Evolutionary conservation across 2,113 vertebrate genomes (phyloP).

Genomic region (Elachura formosa): DNA sequence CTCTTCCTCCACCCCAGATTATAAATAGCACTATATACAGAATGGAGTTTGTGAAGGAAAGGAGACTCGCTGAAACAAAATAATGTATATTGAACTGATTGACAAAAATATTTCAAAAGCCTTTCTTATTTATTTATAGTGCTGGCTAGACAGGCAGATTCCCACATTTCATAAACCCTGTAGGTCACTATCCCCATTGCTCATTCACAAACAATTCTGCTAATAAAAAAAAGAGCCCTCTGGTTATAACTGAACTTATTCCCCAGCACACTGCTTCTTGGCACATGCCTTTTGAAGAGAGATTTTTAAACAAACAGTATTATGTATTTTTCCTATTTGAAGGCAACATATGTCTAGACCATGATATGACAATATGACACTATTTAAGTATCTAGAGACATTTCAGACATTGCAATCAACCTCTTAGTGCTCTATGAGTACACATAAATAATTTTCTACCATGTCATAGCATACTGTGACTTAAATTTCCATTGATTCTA

Average conservation of each 20-base stretch:
- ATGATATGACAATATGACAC: not conserved
- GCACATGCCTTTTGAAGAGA: not conserved
- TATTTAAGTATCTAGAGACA: not conserved
- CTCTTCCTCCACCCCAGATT: slow-evolving; percentile 16
- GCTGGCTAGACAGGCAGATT: slow-evolving; percentile 36
- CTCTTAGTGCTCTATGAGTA: not conserved
- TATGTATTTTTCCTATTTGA: not conserved
- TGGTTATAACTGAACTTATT: not conserved
- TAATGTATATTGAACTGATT: not conserved
- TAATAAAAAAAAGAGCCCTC: not conserved
- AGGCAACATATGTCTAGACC: not conserved
- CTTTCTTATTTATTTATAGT: slow-evolving; percentile 35
- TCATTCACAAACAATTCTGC: slow-evolving; percentile 41
- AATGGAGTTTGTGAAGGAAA: not conserved
- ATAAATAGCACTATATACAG: slow-evolving; percentile 54
- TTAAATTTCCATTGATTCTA: not conserved
- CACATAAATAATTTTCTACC: not conserved
- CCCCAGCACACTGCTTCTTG: not conserved
- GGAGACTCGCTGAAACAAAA: slow-evolving; percentile 25
- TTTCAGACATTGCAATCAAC: not conserved
- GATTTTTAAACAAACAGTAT: not conserved
- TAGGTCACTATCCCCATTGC: slow-evolving; percentile 25
- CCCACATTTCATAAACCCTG: not conserved
- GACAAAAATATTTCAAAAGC: slow-evolving; percentile 14
- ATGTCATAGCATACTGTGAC: not conserved